Conservation (phyloP, 2,797 vertebrate species). For the Sebastes hubbsi region DNA sequence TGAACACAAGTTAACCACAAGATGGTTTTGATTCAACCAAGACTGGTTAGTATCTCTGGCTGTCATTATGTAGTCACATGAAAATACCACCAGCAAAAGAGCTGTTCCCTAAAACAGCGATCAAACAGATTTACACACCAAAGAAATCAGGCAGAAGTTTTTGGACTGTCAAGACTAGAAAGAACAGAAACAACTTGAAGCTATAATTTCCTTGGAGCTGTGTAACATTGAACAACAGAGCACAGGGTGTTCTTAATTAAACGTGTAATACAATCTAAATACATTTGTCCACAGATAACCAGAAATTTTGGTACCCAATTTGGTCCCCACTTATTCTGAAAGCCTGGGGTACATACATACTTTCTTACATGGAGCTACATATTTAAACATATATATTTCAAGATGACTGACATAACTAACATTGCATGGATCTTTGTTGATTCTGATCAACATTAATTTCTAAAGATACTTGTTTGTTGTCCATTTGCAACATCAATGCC, state of each 20-base stretch:
- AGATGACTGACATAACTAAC: background rate
- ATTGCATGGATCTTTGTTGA: background rate
- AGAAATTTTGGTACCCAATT: background rate
- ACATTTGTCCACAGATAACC: background rate
- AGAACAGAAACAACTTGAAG: background rate
- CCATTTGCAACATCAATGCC: background rate
- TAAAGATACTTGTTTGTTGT: background rate
- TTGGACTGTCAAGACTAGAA: background rate
- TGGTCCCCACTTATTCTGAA: background rate
- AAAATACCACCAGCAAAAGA: background rate
- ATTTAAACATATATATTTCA: background rate
- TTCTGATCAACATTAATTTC: background rate
- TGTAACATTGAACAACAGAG: background rate
- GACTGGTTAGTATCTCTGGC: background rate
- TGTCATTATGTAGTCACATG: background rate
- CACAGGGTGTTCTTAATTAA: background rate
- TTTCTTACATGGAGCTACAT: background rate
- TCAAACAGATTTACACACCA: background rate
- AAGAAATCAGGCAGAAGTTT: background rate
- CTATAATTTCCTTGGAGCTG: background rate
- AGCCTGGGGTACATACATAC: background rate
- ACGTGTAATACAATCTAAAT: background rate
- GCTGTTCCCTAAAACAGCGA: background rate
- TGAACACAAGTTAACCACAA: background rate
- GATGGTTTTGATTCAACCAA: background rate